Base-by-base conservation (phyloP, 2,113 vertebrate species). In the Neogale vison region DNA sequence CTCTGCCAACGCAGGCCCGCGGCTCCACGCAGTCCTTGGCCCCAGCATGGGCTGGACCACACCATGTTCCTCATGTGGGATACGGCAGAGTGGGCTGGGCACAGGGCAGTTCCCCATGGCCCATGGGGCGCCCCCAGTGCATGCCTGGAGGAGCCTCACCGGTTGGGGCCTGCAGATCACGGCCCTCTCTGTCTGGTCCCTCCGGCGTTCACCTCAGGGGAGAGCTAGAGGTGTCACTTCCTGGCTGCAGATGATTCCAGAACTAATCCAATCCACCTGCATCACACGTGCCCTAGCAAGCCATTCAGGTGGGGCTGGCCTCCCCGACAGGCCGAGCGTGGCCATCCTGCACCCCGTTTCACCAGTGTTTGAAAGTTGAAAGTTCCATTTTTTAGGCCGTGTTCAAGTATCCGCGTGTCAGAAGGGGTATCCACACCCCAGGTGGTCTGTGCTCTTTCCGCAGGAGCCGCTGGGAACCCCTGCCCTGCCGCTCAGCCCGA, bases 251-350 rank as follows among this genome's bases (percentile, higher is more conserved):
- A 61, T 29, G 14, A 42, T 63, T 59, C 63, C 42, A 13, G 74
- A 39, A 63, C 13, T 7, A 42, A 14, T 4, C 24, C 29, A 29
- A 67, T 5, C 5, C 2, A 4, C 20, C 10, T 13, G 4, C 1
- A 5, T 18, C 61, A 31, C 21, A 5, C 0, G 0, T 3, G 3
- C 31, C 21, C 20, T 17, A 31, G 26, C 13, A 0, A 52, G 76
- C 92, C 7, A 0, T 18, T 85, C 0, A 1, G 5, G 74, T n/a
- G 23, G 77, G 65, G 39, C 5, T 6, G 4, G 82, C 4, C 47
- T 80, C 36, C 26, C 72, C 1, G 1, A 4, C 2, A 0, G 87
- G 6, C 8, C 23, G 0, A 14, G 20, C 61, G 2, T 20, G 10
- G 42, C 34, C 6, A 0, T 7, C 61, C 69, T 18, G 34, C 4